phyloP scores from a whole-genome alignment of 2,888 invertebrate genomes.

The Rhodophaea formosa region DNA sequence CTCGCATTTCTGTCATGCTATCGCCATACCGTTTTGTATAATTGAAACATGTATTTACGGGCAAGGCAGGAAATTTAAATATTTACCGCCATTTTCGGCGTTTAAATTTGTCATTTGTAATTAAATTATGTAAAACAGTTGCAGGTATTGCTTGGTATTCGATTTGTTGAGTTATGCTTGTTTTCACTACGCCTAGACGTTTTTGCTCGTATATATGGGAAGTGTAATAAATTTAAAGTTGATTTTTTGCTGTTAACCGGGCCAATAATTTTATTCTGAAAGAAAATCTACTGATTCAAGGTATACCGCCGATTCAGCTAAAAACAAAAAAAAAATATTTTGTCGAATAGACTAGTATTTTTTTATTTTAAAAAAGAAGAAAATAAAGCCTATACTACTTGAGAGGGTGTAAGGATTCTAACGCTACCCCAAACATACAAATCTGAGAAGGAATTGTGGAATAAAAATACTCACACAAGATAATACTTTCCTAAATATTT shows the following conservation, averaged over 20 bases:
- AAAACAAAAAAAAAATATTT: too few species aligned
- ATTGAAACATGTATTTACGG: slow-evolving; percentile 63
- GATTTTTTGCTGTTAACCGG: not conserved
- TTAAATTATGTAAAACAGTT: slow-evolving; percentile 15
- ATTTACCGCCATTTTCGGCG: slow-evolving; percentile 16
- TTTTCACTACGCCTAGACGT: slow-evolving; percentile 1
- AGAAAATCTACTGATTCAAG: too few species aligned
- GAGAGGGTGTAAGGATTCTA: too few species aligned
- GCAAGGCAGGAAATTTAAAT: slow-evolving; percentile 39
- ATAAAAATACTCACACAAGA: too few species aligned
- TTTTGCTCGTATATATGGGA: slow-evolving; percentile 2
- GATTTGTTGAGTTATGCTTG: slow-evolving; percentile 1
- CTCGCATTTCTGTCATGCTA: slow-evolving; percentile 63
- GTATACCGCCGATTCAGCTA: too few species aligned
- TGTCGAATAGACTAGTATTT: too few species aligned
- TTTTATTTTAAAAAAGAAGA: too few species aligned
- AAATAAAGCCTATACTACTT: too few species aligned
- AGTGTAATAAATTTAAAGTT: not conserved
- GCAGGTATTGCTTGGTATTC: slow-evolving; percentile 1
- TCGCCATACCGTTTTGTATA: slow-evolving; percentile 55
- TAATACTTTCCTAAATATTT: too few species aligned
- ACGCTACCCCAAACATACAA: too few species aligned
- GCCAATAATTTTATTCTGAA: too few species aligned
- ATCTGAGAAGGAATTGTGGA: too few species aligned
- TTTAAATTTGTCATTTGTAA: slow-evolving; percentile 17